Percentiles rank a stretch among this genome's conserved stretches.
Evolutionary conservation across 2,113 vertebrate species (phyloP).

Genomic region (Lutjanus erythropterus): DNA sequence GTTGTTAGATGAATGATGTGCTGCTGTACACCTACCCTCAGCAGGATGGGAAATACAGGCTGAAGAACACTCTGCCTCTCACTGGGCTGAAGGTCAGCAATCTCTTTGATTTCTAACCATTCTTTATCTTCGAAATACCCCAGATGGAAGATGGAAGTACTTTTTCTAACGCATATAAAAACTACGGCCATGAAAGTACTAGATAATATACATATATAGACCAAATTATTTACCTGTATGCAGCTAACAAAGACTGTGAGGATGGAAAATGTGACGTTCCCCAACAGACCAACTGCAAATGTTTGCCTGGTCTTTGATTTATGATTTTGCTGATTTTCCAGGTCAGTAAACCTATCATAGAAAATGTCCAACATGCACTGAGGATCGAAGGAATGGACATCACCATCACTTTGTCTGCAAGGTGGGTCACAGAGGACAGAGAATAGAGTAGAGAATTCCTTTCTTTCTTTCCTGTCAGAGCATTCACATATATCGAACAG

Average conservation of each 20-base stretch:
- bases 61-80: constrained; percentile 91
- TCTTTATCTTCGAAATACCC: neutral
- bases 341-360: constrained; percentile 91
- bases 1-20: constrained; percentile 94
- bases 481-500: too few relatives aligned
- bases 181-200: neutral
- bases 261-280: neutral
- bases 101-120: neutral
- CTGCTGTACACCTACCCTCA: constrained; percentile 96
- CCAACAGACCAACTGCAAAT: neutral
- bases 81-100: constrained; percentile 91
- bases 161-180: neutral
- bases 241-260: neutral
- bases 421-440: constrained; percentile 81
- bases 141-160: neutral
- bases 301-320: neutral
- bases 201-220: neutral
- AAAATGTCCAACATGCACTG: constrained; percentile 90
- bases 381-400: constrained; percentile 90
- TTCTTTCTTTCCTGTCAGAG: too few relatives aligned
- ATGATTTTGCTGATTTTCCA: constrained; percentile 68
- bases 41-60: constrained; percentile 95
- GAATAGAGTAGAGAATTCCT: too few relatives aligned
- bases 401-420: constrained; percentile 92
- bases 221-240: neutral